Percentiles rank a stretch among this genome's conserved stretches.
These are phyloP conservation scores for Parazoanthus swiftii DNA, from an alignment of 92 coral and sea anemone genomes.

Conservation along the genomic window DNA sequence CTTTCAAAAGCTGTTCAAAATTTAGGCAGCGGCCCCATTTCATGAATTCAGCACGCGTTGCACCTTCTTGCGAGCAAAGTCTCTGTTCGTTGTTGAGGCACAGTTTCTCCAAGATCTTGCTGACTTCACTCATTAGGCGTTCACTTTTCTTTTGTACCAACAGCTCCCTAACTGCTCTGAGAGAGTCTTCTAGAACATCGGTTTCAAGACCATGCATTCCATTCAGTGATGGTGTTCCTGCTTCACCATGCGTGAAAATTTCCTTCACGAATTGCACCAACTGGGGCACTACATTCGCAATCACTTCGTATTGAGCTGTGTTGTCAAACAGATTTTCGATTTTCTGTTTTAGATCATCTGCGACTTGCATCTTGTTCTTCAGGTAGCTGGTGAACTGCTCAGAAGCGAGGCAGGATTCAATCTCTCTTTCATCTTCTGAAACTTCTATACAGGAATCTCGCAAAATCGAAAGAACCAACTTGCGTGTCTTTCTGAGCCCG, in stretches of 20 bases:
- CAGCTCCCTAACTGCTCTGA: background rate
- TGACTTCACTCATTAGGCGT: constrained; percentile 18
- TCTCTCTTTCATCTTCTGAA: constrained; percentile 1
- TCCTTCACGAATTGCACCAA: constrained; percentile 26
- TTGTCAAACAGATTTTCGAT: constrained; percentile 8
- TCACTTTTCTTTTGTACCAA: constrained; percentile 3
- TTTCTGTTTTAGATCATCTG: background rate
- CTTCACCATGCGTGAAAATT: background rate
- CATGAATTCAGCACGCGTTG: background rate
- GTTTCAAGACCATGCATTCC: constrained; percentile 21
- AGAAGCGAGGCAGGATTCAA: constrained; percentile 9
- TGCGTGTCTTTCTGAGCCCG: background rate
- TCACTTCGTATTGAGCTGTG: constrained; percentile 3
- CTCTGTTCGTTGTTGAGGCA: constrained; percentile 7
- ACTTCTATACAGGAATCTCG: constrained; percentile 25
- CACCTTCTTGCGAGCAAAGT: background rate
- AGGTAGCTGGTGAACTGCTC: constrained; percentile 26
- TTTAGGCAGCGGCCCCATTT: constrained; percentile 17
- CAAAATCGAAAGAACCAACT: background rate
- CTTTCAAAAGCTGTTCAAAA: background rate
- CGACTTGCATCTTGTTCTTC: background rate
- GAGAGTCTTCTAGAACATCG: background rate
- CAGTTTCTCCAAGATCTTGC: constrained; percentile 14
- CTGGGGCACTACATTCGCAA: background rate
- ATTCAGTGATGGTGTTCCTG: constrained; percentile 7